Base-by-base conservation (phyloP, 1,140 invertebrate species). In the Atta texana region DNA sequence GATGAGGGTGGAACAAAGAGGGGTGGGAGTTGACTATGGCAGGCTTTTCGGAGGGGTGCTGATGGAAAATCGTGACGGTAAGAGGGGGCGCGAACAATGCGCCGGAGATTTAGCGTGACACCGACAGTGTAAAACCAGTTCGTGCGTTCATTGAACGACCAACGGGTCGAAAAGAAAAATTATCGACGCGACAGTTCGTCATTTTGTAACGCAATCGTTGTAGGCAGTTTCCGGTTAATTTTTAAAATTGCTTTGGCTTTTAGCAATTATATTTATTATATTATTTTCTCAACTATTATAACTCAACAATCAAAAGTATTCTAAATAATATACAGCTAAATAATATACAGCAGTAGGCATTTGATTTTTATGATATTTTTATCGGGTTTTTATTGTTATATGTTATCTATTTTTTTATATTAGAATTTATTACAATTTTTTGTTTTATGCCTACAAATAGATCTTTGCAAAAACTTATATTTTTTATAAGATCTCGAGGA, bases 11-110 rank as follows among this genome's bases (percentile, higher is more conserved):
- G 69, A 80, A 76, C 57, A 76, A 80, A 64, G 53, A 76, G 76
- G 74, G 78, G 59, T 74, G 71, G 85, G 82, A 75, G 77, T 90
- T 77, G 88, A 89, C 91, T 91, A 86, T 88, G 85, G 68, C 85
- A 57, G 81, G 78, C 63, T 87, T 81, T 81, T 72, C 51, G 61
- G 82, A 91, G 91, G 91, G 92, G 89, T 91, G 90, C 91, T 87
- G 89, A 93, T 93, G 91, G 92, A 93, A 93, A 93, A 93, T 93
- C 91, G 89, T 92, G 91, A 91, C 88, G 91, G 91, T 90, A 85
- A 92, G 92, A 93, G 90, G 91, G 92, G 91, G 93, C 92, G 92
- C 92, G 92, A 94, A 94, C 92, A 94, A 94, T 94, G 92, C 92
- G 68, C 80, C 76, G 87, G 88, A 93, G 92, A 94, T 93, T 94